A percentile compares a stretch with the other conserved stretches of the same genome.
Evolutionary conservation across 2,113 vertebrate species (phyloP).

Genomic region (Rhinogobius similis): DNA sequence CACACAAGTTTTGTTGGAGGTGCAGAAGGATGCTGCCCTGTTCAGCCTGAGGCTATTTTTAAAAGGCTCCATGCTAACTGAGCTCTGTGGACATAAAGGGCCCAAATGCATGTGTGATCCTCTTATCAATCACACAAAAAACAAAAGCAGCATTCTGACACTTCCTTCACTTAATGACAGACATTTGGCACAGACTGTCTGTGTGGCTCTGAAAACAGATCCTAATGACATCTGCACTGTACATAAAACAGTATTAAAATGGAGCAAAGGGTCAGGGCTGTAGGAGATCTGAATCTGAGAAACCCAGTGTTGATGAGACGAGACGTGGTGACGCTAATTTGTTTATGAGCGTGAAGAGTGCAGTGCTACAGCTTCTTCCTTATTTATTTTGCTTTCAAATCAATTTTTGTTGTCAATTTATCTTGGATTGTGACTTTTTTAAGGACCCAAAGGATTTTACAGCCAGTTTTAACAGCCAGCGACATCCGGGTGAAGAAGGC

Average conservation of each 20-base stretch:
- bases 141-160: constrained; percentile 6
- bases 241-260: not conserved
- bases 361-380: too few relatives aligned
- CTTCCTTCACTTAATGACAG: not conserved
- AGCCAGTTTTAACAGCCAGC: too few relatives aligned
- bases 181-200: not conserved
- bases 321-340: too few relatives aligned
- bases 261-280: not conserved
- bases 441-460: too few relatives aligned
- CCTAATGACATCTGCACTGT: not conserved
- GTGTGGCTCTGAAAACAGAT: not conserved
- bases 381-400: too few relatives aligned
- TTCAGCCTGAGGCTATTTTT: constrained; percentile 30
- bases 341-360: too few relatives aligned
- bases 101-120: constrained; percentile 55
- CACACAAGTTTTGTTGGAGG: not conserved
- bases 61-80: constrained; percentile 25
- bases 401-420: too few relatives aligned
- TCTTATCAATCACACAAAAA: constrained; percentile 55
- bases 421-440: too few relatives aligned
- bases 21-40: not conserved
- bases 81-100: constrained; percentile 36
- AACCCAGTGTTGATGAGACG: too few relatives aligned
- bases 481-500: too few relatives aligned
- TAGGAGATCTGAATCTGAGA: too few relatives aligned